Percentiles rank a stretch among this genome's conserved stretches.
Conservation (phyloP, 2,113 vertebrate species). For the Pygoscelis antarcticus region DNA sequence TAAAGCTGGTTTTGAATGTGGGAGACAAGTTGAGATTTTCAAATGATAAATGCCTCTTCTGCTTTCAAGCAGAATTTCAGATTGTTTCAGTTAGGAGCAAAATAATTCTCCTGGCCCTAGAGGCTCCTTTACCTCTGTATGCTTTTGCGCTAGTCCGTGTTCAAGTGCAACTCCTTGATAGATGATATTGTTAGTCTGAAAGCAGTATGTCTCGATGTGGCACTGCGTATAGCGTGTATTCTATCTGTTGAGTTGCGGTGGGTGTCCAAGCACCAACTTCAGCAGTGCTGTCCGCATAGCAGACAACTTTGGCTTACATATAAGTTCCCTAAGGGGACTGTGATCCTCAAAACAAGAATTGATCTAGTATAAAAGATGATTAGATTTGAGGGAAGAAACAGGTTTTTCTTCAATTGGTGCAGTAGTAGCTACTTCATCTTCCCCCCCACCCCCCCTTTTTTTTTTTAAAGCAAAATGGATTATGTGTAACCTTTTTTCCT, state of each 20-base stretch:
- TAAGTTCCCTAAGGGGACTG: background rate
- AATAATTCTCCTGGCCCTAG: background rate
- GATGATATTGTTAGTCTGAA: background rate
- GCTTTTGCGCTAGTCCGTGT: background rate
- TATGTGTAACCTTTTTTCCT: background rate
- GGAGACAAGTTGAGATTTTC: background rate
- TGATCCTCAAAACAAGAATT: background rate
- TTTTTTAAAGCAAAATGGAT: background rate
- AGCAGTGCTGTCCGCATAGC: background rate
- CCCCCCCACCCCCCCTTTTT: too few relatives aligned
- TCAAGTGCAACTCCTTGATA: background rate
- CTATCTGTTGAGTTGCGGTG: background rate
- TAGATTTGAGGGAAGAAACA: background rate
- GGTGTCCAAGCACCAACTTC: background rate
- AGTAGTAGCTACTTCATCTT: background rate
- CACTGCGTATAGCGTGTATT: fast-evolving
- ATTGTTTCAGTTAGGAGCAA: background rate
- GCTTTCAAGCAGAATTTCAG: background rate
- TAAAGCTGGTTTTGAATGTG: background rate
- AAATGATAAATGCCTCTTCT: background rate
- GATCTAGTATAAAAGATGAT: background rate
- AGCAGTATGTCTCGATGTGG: background rate
- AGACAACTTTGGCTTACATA: background rate
- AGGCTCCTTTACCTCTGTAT: background rate
- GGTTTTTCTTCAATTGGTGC: background rate